Conservation (phyloP, 2,888 invertebrate species). For the Quadriops clusia region DNA sequence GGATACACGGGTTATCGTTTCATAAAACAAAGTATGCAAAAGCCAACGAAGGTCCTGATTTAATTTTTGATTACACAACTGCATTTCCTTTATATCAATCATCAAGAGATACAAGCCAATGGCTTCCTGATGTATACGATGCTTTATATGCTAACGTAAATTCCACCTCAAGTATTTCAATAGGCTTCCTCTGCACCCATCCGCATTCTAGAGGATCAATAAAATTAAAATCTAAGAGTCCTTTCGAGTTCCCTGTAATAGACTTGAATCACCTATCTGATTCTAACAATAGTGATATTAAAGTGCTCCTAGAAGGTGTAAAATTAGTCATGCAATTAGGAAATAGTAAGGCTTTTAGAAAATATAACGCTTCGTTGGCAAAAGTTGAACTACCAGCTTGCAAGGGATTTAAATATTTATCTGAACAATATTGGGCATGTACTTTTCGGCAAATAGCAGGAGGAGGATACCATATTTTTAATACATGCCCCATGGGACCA, state of each 20-base stretch:
- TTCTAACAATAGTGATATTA: conserved; percentile 37
- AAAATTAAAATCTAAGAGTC: conserved; percentile 43
- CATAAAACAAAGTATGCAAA: conserved; percentile 16
- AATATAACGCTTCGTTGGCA: conserved; percentile 37
- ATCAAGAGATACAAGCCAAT: conserved; percentile 17
- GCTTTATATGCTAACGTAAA: conserved; percentile 30
- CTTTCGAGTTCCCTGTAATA: conserved; percentile 50
- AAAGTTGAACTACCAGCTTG: conserved; percentile 11
- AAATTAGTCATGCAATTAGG: conserved; percentile 34
- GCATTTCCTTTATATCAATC: conserved; percentile 22
- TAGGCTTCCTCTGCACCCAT: conserved; percentile 39
- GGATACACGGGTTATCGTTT: conserved; percentile 18
- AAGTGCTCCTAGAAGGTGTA: conserved; percentile 41
- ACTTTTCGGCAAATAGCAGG: conserved; percentile 14
- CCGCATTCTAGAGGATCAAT: conserved; percentile 41
- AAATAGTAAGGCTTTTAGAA: conserved; percentile 40
- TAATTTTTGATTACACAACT: conserved; percentile 37
- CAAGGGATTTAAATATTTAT: conserved; percentile 9
- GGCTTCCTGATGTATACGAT: conserved; percentile 21
- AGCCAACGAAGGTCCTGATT: conserved; percentile 20
- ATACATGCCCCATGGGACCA: conserved; percentile 18
- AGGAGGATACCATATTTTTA: conserved; percentile 15
- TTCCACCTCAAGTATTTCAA: conserved; percentile 48
- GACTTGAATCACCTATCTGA: conserved; percentile 54
- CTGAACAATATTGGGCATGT: conserved; percentile 19